A percentile compares a stretch with the other conserved stretches of the same genome.
These are phyloP conservation scores for Sciaenops ocellatus DNA, from an alignment of 2,797 vertebrate genomes.

Conservation along the genomic window DNA sequence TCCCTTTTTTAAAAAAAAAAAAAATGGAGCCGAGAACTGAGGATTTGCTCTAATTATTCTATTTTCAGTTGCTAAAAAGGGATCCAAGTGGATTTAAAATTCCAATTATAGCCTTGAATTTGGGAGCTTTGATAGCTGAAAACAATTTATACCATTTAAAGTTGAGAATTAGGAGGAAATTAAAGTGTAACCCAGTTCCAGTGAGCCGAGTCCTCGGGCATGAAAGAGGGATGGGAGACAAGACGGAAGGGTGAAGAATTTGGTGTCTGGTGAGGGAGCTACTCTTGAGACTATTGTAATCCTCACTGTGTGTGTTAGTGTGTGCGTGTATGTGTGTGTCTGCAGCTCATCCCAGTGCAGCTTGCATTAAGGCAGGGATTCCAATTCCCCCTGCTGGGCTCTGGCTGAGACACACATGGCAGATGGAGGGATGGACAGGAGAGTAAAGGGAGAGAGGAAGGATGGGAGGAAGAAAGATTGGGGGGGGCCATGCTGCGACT, in stretches of 20 bases:
- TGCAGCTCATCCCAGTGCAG: slow-evolving; percentile 72
- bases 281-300: slow-evolving; percentile 71
- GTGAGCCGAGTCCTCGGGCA: slow-evolving; percentile 68
- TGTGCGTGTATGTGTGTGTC: slow-evolving; percentile 42
- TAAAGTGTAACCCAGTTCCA: slow-evolving; percentile 78
- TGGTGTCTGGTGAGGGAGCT: slow-evolving; percentile 62
- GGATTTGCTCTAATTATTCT: slow-evolving; percentile 80
- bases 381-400: slow-evolving; percentile 70
- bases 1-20: neutral
- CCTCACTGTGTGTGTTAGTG: slow-evolving; percentile 35
- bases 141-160: slow-evolving; percentile 79
- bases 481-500: slow-evolving; percentile 61
- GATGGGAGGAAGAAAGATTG: slow-evolving; percentile 46
- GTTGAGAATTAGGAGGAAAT: slow-evolving; percentile 79
- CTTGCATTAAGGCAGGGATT: slow-evolving; percentile 72
- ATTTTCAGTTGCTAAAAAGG: slow-evolving; percentile 75
- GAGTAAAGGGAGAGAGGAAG: slow-evolving; percentile 40
- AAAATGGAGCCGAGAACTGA: slow-evolving; percentile 42
- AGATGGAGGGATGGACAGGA: slow-evolving; percentile 76
- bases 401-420: slow-evolving; percentile 72
- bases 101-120: slow-evolving; percentile 78
- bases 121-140: slow-evolving; percentile 73
- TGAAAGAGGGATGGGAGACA: slow-evolving; percentile 47
- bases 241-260: slow-evolving; percentile 62
- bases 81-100: slow-evolving; percentile 75